Percentiles rank a stretch among this genome's conserved stretches.
Evolutionary conservation across 2,888 invertebrate species (phyloP).

Genomic region (Tiphia femorata): DNA sequence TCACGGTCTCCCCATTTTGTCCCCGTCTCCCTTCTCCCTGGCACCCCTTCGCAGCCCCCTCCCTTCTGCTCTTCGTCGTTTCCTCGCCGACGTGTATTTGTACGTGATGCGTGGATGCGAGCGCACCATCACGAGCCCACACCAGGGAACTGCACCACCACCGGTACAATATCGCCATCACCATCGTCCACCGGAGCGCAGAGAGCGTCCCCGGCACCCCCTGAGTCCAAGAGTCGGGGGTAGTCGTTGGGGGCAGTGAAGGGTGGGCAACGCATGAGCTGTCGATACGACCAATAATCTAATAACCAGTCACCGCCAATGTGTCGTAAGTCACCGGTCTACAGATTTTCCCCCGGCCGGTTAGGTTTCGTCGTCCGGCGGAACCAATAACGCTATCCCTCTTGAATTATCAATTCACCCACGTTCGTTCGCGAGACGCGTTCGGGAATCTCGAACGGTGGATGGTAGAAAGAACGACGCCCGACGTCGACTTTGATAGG

Average conservation of each 20-base stretch:
- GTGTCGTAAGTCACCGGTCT: conserved; percentile 63
- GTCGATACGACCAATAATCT: conserved; percentile 68
- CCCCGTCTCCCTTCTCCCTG: conserved; percentile 37
- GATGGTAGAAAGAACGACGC: conserved; percentile 22
- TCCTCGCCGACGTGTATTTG: conserved; percentile 41
- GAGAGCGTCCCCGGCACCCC: conserved; percentile 23
- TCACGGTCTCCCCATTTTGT: conserved; percentile 67
- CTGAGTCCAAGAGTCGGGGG: no score
- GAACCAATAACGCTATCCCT: conserved; percentile 40
- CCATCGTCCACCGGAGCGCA: conserved; percentile 14
- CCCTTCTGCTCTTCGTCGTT: conserved; percentile 35
- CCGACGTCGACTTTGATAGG: conserved; percentile 4
- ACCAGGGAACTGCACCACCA: conserved; percentile 22
- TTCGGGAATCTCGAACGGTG: no score
- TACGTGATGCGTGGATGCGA: conserved; percentile 50
- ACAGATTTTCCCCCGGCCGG: conserved; percentile 60
- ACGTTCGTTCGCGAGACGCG: background rate
- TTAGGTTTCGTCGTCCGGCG: no score
- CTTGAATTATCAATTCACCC: conserved; percentile 44
- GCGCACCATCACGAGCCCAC: no score
- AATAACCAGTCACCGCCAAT: conserved; percentile 67
- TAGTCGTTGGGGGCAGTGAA: no score
- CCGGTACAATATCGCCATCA: conserved; percentile 6
- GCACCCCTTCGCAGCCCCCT: conserved; percentile 18
- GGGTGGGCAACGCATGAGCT: conserved; percentile 58